phyloP scores from a whole-genome alignment of 1,140 invertebrate genomes.

The Zaprionus camerounensis region DNA sequence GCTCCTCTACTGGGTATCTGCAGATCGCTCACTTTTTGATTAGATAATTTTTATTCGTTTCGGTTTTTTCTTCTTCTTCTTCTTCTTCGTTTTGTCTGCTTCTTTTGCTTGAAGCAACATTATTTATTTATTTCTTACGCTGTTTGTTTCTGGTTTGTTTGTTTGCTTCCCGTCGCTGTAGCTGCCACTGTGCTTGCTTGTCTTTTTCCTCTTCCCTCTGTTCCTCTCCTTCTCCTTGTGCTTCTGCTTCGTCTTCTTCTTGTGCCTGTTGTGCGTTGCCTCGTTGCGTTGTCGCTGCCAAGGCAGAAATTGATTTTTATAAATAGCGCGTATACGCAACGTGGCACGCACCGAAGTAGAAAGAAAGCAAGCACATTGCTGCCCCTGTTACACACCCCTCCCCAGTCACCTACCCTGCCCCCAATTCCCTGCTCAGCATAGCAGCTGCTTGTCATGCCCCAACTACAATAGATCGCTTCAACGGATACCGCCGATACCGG shows the following conservation, averaged over 20 bases:
- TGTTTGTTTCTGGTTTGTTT: slow-evolving; percentile 56
- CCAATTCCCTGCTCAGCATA: neutral
- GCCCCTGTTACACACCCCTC: neutral
- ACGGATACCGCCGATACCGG: slow-evolving; percentile 13
- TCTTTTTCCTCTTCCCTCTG: neutral
- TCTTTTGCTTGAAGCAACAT: slow-evolving; percentile 46
- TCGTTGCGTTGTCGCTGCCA: slow-evolving; percentile 50
- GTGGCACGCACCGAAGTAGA: slow-evolving; percentile 78
- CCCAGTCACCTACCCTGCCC: neutral
- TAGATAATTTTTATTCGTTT: slow-evolving; percentile 11
- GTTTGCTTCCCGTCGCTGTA: slow-evolving; percentile 44
- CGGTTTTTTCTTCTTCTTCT: neutral
- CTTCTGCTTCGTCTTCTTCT: slow-evolving; percentile 7
- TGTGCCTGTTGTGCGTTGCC: slow-evolving; percentile 17
- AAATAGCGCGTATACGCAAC: slow-evolving; percentile 81
- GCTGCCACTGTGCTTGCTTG: slow-evolving; percentile 4
- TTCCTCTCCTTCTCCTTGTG: slow-evolving; percentile 23
- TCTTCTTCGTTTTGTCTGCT: slow-evolving; percentile 4
- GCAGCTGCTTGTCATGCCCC: slow-evolving; percentile 38
- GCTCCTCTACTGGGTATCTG: slow-evolving; percentile 2
- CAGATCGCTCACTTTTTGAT: slow-evolving; percentile 6
- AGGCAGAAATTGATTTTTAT: slow-evolving; percentile 81
- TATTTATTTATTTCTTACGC: slow-evolving; percentile 70
- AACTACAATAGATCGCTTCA: slow-evolving; percentile 42
- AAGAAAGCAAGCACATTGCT: slow-evolving; percentile 57